phyloP scores from a whole-genome alignment of 2,888 invertebrate species.

The Globia sparganii region DNA sequence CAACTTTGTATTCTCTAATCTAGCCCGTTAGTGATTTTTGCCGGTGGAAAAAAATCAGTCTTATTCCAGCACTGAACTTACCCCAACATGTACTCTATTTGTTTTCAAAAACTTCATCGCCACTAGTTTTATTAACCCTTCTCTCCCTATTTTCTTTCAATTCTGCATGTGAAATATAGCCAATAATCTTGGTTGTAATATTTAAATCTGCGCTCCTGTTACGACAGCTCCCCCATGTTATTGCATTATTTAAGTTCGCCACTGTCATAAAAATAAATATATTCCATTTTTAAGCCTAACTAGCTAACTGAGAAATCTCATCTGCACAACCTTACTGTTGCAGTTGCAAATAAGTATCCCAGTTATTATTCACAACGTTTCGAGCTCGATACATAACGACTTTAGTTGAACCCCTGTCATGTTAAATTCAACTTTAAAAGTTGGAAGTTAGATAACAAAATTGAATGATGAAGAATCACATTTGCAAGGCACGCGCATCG shows the following conservation, averaged over 20 bases:
- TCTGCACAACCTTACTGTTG: constrained; percentile 74
- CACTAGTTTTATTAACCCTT: constrained; percentile 19
- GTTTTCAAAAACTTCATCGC: constrained; percentile 22
- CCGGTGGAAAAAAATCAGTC: neutral
- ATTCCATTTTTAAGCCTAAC: constrained; percentile 67
- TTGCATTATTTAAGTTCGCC: constrained; percentile 69
- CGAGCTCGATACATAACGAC: constrained; percentile 43
- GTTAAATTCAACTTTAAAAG: constrained; percentile 56
- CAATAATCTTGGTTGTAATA: constrained; percentile 75
- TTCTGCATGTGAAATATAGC: constrained; percentile 49
- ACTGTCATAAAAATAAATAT: constrained; percentile 63
- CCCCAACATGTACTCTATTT: neutral
- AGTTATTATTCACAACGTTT: constrained; percentile 79
- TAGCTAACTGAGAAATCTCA: constrained; percentile 78
- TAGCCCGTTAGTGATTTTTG: neutral
- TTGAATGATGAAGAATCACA: constrained; percentile 34
- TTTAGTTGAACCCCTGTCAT: constrained; percentile 36
- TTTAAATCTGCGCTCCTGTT: constrained; percentile 75
- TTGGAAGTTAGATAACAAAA: constrained; percentile 33
- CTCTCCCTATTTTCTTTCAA: constrained; percentile 33
- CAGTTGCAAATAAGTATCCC: constrained; percentile 80
- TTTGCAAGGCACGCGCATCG: constrained; percentile 58
- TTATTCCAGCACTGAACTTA: neutral
- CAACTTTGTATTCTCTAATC: too few relatives aligned
- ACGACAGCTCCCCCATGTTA: constrained; percentile 72